Evolutionary conservation across 2,113 vertebrate species (phyloP).

Genomic region (Monarcha castaneiventris): DNA sequence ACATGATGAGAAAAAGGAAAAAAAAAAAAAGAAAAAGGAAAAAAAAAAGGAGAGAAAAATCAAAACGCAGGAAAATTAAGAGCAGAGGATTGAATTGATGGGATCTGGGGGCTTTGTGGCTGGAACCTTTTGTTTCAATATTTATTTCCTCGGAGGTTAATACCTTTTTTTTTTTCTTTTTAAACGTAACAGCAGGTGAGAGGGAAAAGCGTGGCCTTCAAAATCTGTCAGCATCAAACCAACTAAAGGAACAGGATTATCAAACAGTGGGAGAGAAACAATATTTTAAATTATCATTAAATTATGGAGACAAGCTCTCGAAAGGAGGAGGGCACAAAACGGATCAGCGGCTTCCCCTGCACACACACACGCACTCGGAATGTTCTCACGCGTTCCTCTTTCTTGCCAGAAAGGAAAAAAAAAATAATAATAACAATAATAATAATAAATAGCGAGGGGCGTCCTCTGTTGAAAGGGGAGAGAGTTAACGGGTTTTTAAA

Average conservation of each 20-base stretch:
- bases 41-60: accelerated
- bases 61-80: conserved; percentile 47
- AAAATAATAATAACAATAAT: background rate
- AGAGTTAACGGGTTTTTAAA: conserved; percentile 30
- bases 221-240: conserved; percentile 52
- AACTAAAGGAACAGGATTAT: conserved; percentile 62
- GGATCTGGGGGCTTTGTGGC: conserved; percentile 31
- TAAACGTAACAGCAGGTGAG: conserved; percentile 68
- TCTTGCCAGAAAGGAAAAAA: background rate
- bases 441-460: conserved; percentile 21
- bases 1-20: background rate
- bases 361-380: background rate
- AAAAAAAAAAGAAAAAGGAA: accelerated
- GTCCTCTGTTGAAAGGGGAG: conserved; percentile 26
- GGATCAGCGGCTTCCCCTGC: conserved; percentile 12
- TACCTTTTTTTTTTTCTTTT: conserved; percentile 53
- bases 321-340: conserved; percentile 47
- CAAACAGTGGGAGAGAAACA: conserved; percentile 65
- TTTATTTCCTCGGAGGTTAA: conserved; percentile 63
- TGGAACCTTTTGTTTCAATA: conserved; percentile 66
- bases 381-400: background rate
- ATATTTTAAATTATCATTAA: conserved; percentile 69
- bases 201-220: conserved; percentile 49
- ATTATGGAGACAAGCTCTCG: conserved; percentile 51
- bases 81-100: conserved; percentile 26